These are phyloP conservation scores for Galerucella pusilla DNA, from an alignment of 2,888 invertebrate species.

Conservation along the genomic window DNA sequence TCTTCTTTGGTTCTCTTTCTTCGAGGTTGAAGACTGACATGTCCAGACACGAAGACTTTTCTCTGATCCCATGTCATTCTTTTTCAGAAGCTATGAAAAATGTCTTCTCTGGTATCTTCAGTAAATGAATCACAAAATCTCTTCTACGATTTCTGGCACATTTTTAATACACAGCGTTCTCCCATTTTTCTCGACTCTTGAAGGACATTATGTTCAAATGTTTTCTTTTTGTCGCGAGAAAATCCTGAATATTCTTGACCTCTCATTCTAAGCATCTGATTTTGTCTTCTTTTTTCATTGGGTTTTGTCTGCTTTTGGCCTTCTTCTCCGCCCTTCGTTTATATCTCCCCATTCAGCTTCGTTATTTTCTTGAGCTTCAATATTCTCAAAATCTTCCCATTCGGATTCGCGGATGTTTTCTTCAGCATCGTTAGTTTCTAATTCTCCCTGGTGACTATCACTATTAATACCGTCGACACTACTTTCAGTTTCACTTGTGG, in stretches of 20 bases:
- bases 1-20: background rate
- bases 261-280: background rate
- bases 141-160: background rate
- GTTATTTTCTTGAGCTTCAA: background rate
- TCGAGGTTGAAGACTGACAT: background rate
- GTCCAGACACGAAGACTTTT: background rate
- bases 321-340: constrained; percentile 1
- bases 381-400: background rate
- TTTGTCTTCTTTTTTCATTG: background rate
- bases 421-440: background rate
- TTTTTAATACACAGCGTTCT: no score
- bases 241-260: background rate
- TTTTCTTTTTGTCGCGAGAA: no score
- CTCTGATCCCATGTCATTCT: background rate
- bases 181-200: background rate
- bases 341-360: background rate
- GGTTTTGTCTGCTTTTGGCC: background rate
- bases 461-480: no score
- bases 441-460: background rate
- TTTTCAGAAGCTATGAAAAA: no score
- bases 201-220: background rate
- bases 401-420: background rate
- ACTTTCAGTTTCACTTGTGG: background rate
- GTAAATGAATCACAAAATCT: no score
- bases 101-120: no score